Evolutionary conservation across 1,140 invertebrate genomes (phyloP), one percentile per base, ranked within the genome.

Genomic region (Brachystomella parvula): DNA sequence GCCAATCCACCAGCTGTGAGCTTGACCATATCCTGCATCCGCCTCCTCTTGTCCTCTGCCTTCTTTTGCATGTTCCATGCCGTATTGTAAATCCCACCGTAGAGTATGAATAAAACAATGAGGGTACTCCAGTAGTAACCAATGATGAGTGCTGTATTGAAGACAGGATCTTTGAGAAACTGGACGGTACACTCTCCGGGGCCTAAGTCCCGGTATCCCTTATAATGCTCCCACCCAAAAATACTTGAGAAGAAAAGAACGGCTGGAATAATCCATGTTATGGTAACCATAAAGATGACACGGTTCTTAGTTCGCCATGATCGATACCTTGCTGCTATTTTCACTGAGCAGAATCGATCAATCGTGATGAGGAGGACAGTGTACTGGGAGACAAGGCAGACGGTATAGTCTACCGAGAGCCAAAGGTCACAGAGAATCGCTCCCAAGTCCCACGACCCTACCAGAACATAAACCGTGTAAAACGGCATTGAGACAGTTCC

Each of bases 331-430:
- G 97, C 94, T 1, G 97, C 96, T 67, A 98, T 97, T 83, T 97
- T 98, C 0, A 99, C 96, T 6, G 95, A 98, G 79, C 96, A 99
- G 80, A 96, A 99, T 68, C 97, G 85, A 79, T 99, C 97, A 60
- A 98, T 92, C 17, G 97, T 99, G 71, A 99, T 99, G 57, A 98
- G 83, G 30, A 99, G 85, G 1, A 99, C 97, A 0, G 97, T 99
- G 78, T 99, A 99, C 78, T 99, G 97, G 1, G 96, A 98, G 2
- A 98, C 95, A 26, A 99, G 82, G 76, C 97, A 99, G 1, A 98
- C 96, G 3, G 96, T 98, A 79, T 98, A 99, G 80, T 99, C 97
- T 24, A 98, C 90, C 0, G 96, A 96, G 0, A 99, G 83, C 97
- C 97, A 99, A 33, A 99, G 82, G 79, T 99, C 96, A 78, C 97